phyloP scores from a whole-genome alignment of 2,888 invertebrate genomes.

The Acanthosepion pharaonis region DNA sequence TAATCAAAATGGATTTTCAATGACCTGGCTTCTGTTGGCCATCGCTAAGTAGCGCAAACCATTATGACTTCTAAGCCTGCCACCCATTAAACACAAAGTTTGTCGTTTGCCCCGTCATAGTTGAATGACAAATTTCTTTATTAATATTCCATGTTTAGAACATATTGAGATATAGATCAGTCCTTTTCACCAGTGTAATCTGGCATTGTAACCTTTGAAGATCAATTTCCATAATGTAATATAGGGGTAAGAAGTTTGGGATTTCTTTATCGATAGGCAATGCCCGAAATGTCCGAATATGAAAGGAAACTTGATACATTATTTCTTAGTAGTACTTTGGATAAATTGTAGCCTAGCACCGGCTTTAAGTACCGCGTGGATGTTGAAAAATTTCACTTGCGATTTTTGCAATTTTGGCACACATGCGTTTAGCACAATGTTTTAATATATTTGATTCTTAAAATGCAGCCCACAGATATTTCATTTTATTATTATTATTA shows the following conservation, averaged over 20 bases:
- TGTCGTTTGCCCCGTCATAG: not conserved
- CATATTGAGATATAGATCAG: not conserved
- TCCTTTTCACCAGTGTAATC: not conserved
- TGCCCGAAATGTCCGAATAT: not conserved
- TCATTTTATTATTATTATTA: too few relatives aligned
- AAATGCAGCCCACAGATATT: too few relatives aligned
- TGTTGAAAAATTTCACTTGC: not conserved
- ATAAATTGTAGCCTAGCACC: not conserved
- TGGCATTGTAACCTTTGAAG: not conserved
- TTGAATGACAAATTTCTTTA: conserved; percentile 9
- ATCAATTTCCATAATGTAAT: not conserved
- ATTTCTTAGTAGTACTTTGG: not conserved
- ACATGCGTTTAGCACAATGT: too few relatives aligned
- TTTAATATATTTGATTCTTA: too few relatives aligned
- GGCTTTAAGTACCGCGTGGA: not conserved
- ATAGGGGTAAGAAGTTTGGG: not conserved
- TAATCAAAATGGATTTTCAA: not conserved
- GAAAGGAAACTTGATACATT: not conserved
- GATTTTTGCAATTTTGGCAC: too few relatives aligned
- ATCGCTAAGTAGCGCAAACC: conserved; percentile 17
- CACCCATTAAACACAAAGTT: not conserved
- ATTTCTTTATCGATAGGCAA: not conserved
- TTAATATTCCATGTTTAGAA: not conserved
- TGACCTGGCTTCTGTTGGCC: not conserved
- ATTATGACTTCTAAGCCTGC: not conserved